Base-by-base conservation (phyloP, 2,797 vertebrate species). In the Bradypus variegatus region DNA sequence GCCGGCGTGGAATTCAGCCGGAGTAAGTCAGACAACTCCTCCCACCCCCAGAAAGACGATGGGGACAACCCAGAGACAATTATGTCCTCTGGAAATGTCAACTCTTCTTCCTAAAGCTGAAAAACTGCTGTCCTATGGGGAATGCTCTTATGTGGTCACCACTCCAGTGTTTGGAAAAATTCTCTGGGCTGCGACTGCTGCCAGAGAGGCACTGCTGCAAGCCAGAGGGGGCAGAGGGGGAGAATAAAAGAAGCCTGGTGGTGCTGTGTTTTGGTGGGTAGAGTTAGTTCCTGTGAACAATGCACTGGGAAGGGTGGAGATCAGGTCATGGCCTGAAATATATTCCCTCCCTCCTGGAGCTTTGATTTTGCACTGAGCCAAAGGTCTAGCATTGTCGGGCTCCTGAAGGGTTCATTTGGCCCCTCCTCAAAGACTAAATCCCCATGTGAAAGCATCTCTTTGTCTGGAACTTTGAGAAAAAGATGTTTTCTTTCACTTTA, bases 11-110 rank as follows among this genome's bases (percentile, higher is more conserved):
- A 99, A 96, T 99, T 99, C 97, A 99, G 99, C 96, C 98, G 98
- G 95, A 99, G 99, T 97, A 99, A 98, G 94, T 99, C 99, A 0
- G 99, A 99, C 97, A 99, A 99, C 97, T 99, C 99, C 8, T 99
- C 98, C 41, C 99, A 98, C 92, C 99, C 98, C 13, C 98, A 99
- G 97, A 99, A 98, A 95, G 99, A 99, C 33, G 99, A 99, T 73
- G 98, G 98, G 53, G 98, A 98, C 81, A 98, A 96, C 23, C 98
- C 98, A 0, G 99, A 98, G 96, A 98, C 98, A 3, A 97, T 98
- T 36, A 98, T 98, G 96, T 99, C 99, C 89, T 98, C 98, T 0
- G 98, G 98, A 92, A 98, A 98, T 16, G 95, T 98, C 96, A 98
- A 97, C 91, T 98, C 98, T 25, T 98, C 98, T 53, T 98, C 98